A percentile compares a stretch with the other conserved stretches of the same genome.
Conservation (phyloP, 2,888 invertebrate genomes). For the Thelaira solivaga region DNA sequence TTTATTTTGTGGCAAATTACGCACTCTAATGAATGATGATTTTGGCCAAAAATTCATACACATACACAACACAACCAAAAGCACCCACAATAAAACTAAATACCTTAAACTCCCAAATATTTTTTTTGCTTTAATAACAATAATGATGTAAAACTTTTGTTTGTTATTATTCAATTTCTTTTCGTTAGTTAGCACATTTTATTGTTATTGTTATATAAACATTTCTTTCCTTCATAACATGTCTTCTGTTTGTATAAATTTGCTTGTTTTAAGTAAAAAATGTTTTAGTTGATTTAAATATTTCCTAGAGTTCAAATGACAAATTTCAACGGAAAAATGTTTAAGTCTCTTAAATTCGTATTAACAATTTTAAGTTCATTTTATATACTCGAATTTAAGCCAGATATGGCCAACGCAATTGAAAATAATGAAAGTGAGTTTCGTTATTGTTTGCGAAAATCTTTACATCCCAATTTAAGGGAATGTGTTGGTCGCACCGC, state of each 20-base stretch:
- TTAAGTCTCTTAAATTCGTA: not conserved
- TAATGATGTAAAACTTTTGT: constrained; percentile 55
- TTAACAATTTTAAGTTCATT: not conserved
- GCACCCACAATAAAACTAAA: not conserved
- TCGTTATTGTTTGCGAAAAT: constrained; percentile 77
- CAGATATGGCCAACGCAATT: constrained; percentile 57
- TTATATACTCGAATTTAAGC: not conserved
- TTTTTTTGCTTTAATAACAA: constrained; percentile 30
- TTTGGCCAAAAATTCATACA: constrained; percentile 36
- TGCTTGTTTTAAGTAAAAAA: constrained; percentile 8
- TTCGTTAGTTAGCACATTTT: not conserved
- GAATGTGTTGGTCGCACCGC: constrained; percentile 86
- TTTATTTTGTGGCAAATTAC: constrained; percentile 48
- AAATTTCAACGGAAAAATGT: constrained; percentile 37
- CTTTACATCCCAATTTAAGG: constrained; percentile 78
- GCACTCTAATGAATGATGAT: constrained; percentile 54
- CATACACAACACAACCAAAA: not conserved
- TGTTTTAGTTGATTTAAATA: constrained; percentile 65
- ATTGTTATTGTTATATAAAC: not conserved
- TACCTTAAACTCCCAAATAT: not conserved
- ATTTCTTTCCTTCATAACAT: not conserved
- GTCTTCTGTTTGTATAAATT: constrained; percentile 61
- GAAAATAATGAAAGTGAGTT: constrained; percentile 68
- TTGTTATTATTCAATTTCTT: constrained; percentile 42
- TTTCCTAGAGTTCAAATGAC: constrained; percentile 11